Conservation (phyloP, 1,140 invertebrate genomes). For the Mamestra configurata region DNA sequence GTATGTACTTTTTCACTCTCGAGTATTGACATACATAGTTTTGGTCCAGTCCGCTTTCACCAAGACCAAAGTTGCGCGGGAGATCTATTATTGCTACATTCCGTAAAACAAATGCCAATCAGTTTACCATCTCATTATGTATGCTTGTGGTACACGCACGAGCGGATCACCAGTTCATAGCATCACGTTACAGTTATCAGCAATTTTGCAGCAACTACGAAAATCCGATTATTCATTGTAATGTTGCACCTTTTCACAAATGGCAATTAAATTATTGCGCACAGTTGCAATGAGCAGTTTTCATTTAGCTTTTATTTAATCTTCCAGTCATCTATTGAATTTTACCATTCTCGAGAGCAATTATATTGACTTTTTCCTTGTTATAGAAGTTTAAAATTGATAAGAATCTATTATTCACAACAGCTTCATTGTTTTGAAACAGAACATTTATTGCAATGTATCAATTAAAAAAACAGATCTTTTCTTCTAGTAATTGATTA, state of each 20-base stretch:
- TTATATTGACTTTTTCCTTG: not conserved
- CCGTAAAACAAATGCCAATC: not conserved
- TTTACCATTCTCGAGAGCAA: not conserved
- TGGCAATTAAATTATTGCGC: not conserved
- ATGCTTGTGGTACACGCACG: constrained; percentile 10
- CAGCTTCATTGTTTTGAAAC: not conserved
- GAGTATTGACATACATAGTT: constrained; percentile 27
- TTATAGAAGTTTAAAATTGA: not conserved
- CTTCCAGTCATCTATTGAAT: not conserved
- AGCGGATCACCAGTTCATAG: not conserved
- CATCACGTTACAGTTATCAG: not conserved
- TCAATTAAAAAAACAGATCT: not conserved
- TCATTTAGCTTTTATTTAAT: not conserved
- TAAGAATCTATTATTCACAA: not conserved
- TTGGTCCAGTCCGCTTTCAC: constrained; percentile 56
- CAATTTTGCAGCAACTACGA: not conserved
- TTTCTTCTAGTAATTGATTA: not conserved
- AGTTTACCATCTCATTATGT: not conserved
- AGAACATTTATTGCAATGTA: not conserved
- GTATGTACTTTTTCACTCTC: not conserved
- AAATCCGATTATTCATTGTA: not conserved
- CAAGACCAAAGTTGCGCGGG: constrained; percentile 49
- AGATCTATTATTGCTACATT: constrained; percentile 46
- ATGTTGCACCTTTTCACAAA: not conserved
- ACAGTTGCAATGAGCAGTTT: not conserved